phyloP scores from a whole-genome alignment of 2,113 vertebrate genomes.

The Stigmatopora argus region DNA sequence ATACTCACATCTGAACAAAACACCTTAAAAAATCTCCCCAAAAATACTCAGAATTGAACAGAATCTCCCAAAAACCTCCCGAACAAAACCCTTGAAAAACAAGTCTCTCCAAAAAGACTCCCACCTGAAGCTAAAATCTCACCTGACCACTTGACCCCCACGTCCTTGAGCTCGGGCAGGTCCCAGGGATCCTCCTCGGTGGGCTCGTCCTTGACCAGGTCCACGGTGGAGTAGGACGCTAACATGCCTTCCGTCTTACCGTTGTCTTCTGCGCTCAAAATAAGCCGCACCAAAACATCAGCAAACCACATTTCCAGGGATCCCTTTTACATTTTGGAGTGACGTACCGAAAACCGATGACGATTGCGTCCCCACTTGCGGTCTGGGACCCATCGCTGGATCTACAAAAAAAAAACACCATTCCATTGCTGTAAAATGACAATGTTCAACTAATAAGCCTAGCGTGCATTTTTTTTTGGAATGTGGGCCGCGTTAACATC shows the following conservation, averaged over 20 bases:
- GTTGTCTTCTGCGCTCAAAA: slow-evolving; percentile 5
- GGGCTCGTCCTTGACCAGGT: slow-evolving; percentile 67
- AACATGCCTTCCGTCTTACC: slow-evolving; percentile 64
- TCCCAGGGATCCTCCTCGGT: slow-evolving; percentile 77
- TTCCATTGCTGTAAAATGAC: too few species aligned
- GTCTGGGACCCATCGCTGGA: slow-evolving; percentile 82
- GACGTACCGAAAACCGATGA: slow-evolving; percentile 42
- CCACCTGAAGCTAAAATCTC: slow-evolving; percentile 19
- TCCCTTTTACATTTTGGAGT: not conserved
- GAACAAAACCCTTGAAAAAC: too few species aligned
- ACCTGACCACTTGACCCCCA: slow-evolving; percentile 90
- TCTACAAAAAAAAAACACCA: slow-evolving; percentile 2
- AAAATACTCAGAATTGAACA: too few species aligned
- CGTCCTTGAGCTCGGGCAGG: slow-evolving; percentile 77
- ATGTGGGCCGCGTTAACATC: too few species aligned
- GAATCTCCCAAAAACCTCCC: too few species aligned
- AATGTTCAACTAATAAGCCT: too few species aligned
- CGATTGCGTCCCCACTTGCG: slow-evolving; percentile 69
- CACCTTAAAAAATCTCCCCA: too few species aligned
- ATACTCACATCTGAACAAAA: too few species aligned
- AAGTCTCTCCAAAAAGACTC: too few species aligned
- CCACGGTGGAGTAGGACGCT: slow-evolving; percentile 74
- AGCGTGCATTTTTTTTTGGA: too few species aligned
- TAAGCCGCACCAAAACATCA: too few species aligned
- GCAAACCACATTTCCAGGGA: not conserved